A percentile compares a stretch with the other conserved stretches of the same genome.
phyloP scores from a whole-genome alignment of 1,140 invertebrate species.

The Zeugodacus cucurbitae region DNA sequence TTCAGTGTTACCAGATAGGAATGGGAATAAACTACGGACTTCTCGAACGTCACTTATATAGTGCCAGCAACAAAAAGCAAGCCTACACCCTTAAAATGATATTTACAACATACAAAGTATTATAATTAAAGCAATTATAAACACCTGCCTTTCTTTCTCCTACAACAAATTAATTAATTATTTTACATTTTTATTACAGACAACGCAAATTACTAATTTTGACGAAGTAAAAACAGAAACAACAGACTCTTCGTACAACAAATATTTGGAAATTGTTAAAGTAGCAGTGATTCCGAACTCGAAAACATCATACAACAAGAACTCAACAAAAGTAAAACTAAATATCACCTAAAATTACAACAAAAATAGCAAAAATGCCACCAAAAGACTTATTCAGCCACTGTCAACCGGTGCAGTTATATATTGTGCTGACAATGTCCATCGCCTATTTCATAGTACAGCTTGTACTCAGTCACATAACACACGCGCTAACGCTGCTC shows the following conservation, averaged over 20 bases:
- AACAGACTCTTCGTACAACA: too few species aligned
- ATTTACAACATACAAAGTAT: too few species aligned
- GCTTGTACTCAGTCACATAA: slow-evolving; percentile 80
- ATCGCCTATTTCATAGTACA: slow-evolving; percentile 78
- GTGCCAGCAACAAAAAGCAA: too few species aligned
- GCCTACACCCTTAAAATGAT: too few species aligned
- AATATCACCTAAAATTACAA: background rate
- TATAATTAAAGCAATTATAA: too few species aligned
- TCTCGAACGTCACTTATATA: too few species aligned
- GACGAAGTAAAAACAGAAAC: background rate
- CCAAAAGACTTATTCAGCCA: slow-evolving; percentile 79
- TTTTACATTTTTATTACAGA: background rate
- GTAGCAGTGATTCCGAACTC: background rate
- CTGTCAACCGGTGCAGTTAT: slow-evolving; percentile 77
- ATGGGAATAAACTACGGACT: too few species aligned
- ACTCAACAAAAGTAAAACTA: background rate
- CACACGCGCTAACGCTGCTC: slow-evolving; percentile 84
- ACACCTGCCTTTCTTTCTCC: too few species aligned
- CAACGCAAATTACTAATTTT: background rate
- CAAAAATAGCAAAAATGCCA: slow-evolving; percentile 67
- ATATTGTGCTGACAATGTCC: slow-evolving; percentile 77
- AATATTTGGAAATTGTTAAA: background rate
- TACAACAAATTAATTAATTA: too few species aligned
- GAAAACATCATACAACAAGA: too few species aligned
- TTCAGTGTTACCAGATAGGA: too few species aligned